phyloP scores from a whole-genome alignment of 2,797 vertebrate species.

The Zenarchopterus dispar region DNA sequence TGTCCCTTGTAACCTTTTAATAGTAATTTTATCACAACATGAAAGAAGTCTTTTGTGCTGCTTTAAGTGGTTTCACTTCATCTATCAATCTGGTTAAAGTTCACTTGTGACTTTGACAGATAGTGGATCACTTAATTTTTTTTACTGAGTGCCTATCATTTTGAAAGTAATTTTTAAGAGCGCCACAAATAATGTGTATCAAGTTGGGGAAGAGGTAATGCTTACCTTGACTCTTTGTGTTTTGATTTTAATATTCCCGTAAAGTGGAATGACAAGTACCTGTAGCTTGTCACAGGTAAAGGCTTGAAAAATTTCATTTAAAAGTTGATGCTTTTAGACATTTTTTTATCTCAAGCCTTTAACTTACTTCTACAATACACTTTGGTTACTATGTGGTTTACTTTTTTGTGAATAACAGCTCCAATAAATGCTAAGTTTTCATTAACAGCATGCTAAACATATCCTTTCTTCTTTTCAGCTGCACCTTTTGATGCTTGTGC shows the following conservation, averaged over 20 bases:
- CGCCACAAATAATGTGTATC: too few species aligned
- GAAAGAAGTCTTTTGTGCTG: neutral
- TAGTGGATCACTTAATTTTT: too few species aligned
- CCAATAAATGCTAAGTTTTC: conserved; percentile 34
- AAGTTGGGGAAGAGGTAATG: neutral
- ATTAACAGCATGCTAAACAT: conserved; percentile 60
- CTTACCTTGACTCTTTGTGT: neutral
- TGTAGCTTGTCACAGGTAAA: neutral
- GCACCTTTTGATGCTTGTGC: conserved; percentile 46
- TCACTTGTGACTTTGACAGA: too few species aligned
- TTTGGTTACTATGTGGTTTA: too few species aligned
- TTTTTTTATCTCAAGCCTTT: too few species aligned
- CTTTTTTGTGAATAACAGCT: neutral
- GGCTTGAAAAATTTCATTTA: neutral
- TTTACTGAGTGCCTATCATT: too few species aligned
- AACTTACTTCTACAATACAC: too few species aligned
- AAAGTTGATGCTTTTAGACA: neutral
- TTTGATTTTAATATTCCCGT: neutral
- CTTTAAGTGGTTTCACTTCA: too few species aligned
- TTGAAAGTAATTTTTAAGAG: too few species aligned
- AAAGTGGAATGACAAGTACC: neutral
- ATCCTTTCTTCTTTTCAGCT: conserved; percentile 38
- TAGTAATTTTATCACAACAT: neutral
- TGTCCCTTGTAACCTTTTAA: too few species aligned
- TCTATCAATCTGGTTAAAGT: too few species aligned